phyloP scores from a whole-genome alignment of 1,140 invertebrate genomes.

The Aphis gossypii region DNA sequence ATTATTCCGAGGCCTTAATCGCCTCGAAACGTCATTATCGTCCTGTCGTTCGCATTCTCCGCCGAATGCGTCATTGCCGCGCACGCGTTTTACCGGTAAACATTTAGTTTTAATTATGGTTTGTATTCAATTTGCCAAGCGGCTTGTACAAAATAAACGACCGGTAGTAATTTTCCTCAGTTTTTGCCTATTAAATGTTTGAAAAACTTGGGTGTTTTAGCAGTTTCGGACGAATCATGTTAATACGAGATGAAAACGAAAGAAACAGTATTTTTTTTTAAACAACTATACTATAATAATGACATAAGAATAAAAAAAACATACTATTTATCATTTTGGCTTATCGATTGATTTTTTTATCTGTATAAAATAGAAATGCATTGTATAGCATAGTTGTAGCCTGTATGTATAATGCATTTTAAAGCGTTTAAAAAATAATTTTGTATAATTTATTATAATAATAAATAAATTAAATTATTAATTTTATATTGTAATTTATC shows the following conservation, averaged over 20 bases:
- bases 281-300: not conserved
- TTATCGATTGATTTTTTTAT: not conserved
- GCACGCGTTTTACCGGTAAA: not conserved
- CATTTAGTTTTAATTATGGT: slow-evolving; percentile 8
- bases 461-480: not conserved
- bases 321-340: not conserved
- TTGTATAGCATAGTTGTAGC: not conserved
- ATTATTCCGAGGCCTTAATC: slow-evolving; percentile 27
- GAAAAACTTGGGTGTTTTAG: not conserved
- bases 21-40: slow-evolving; percentile 20
- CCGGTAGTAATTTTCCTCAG: not conserved
- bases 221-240: not conserved
- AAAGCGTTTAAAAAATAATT: not conserved
- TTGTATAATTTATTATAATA: not conserved
- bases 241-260: not conserved
- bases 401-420: not conserved
- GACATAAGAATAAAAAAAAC: not conserved
- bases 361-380: not conserved
- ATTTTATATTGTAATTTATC: not conserved
- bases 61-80: not conserved
- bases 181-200: not conserved
- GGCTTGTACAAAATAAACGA: slow-evolving; percentile 30
- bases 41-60: slow-evolving; percentile 37
- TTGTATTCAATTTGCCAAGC: slow-evolving; percentile 40
- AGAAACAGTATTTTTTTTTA: not conserved